phyloP scores from a whole-genome alignment of 2,797 vertebrate genomes.

The Sitta carolinensis region DNA sequence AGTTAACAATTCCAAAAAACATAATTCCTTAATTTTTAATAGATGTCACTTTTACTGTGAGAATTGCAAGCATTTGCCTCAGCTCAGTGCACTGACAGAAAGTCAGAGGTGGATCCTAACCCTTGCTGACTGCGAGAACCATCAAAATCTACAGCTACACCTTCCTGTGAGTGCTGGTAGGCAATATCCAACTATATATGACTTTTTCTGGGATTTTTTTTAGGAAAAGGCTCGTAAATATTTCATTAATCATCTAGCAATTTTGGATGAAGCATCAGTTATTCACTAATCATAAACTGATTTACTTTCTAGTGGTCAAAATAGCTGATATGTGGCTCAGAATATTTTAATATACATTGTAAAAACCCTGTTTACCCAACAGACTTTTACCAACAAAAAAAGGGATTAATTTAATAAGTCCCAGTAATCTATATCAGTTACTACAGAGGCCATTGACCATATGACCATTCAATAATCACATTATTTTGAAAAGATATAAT shows the following conservation, averaged over 20 bases:
- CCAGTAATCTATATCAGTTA: not conserved
- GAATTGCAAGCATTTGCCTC: not conserved
- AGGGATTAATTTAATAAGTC: not conserved
- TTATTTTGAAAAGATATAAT: not conserved
- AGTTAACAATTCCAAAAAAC: not conserved
- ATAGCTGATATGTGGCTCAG: accelerated
- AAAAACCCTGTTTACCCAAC: not conserved
- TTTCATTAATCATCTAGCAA: not conserved
- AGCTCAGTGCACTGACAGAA: not conserved
- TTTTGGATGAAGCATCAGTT: not conserved
- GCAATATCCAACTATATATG: not conserved
- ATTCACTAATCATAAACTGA: not conserved
- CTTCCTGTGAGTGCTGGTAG: not conserved
- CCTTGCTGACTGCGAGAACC: not conserved
- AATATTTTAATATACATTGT: not conserved
- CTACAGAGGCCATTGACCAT: not conserved
- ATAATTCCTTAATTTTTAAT: not conserved
- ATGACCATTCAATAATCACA: not conserved
- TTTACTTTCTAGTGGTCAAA: not conserved
- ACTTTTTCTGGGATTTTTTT: too few species aligned
- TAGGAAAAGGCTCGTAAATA: not conserved
- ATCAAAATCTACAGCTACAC: not conserved
- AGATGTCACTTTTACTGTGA: not conserved
- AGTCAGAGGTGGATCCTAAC: not conserved
- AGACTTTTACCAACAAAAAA: not conserved